Evolutionary conservation across 2,888 invertebrate genomes (phyloP).

Genomic region (Miltochrista miniata): DNA sequence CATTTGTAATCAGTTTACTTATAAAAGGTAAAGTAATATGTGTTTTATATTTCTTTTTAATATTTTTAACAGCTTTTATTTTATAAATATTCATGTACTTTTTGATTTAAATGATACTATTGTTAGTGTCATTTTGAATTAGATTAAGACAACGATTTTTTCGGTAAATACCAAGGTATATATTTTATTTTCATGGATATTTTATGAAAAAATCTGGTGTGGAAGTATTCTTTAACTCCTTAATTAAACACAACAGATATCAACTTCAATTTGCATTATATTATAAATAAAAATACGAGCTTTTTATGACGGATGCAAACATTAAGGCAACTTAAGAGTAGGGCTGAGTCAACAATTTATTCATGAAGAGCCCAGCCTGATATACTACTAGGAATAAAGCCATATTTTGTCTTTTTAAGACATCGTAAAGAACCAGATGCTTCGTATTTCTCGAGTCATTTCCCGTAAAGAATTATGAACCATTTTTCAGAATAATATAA

Average conservation of each 20-base stretch:
- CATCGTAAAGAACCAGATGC: slow-evolving; percentile 12
- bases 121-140: no score
- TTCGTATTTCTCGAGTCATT: neutral
- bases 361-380: slow-evolving; percentile 18
- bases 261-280: no score
- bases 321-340: slow-evolving; percentile 19
- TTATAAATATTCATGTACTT: no score
- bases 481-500: no score
- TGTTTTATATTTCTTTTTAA: slow-evolving; percentile 11
- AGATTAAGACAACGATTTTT: no score
- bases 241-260: no score
- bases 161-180: no score
- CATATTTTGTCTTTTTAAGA: slow-evolving; percentile 19
- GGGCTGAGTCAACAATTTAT: slow-evolving; percentile 25
- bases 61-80: neutral
- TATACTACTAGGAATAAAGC: slow-evolving; percentile 13
- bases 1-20: slow-evolving; percentile 63
- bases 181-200: no score
- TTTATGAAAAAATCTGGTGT: no score
- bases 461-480: neutral
- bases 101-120: no score
- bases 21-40: slow-evolving; percentile 67
- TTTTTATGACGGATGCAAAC: slow-evolving; percentile 6
- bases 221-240: no score
- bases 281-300: no score